Percentiles rank a stretch among this genome's conserved stretches.
Evolutionary conservation across 2,797 vertebrate species (phyloP).

Genomic region (Pithecia hirsuta): DNA sequence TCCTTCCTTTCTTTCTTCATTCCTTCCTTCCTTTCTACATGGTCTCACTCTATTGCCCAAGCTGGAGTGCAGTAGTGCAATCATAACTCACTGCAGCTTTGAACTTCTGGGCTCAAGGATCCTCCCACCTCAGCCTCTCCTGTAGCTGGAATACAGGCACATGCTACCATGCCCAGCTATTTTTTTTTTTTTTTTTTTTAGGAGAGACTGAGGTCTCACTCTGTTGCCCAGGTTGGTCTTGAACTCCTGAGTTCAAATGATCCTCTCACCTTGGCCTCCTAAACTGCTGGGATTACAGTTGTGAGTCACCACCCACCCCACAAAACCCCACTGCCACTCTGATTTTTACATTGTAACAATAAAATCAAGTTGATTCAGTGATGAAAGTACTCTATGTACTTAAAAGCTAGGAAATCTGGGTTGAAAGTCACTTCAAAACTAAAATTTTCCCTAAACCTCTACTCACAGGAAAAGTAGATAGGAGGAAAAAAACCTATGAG

Average conservation of each 20-base stretch:
- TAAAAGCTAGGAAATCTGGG: neutral
- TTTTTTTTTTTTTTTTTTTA: neutral
- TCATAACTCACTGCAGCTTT: neutral
- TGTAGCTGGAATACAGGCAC: neutral
- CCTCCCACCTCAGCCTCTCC: neutral
- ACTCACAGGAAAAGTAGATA: neutral
- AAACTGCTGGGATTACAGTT: neutral
- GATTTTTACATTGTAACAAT: neutral
- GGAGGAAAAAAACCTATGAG: neutral
- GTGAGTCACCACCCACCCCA: neutral
- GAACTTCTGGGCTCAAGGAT: neutral
- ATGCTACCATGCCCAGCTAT: neutral
- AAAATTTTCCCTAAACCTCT: neutral
- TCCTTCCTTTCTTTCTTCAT: rapidly evolving
- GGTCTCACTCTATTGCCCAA: neutral
- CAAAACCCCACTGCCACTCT: neutral
- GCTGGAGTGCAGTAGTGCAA: neutral
- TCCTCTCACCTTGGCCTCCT: neutral
- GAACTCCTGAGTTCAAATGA: neutral
- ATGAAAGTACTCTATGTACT: neutral
- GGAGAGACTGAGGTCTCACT: neutral
- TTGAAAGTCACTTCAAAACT: neutral
- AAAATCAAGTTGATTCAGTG: neutral
- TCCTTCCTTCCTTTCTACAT: neutral
- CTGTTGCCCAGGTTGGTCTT: neutral